Conservation (phyloP, 2,113 vertebrate genomes). For the Astatoreochromis straeleni region DNA sequence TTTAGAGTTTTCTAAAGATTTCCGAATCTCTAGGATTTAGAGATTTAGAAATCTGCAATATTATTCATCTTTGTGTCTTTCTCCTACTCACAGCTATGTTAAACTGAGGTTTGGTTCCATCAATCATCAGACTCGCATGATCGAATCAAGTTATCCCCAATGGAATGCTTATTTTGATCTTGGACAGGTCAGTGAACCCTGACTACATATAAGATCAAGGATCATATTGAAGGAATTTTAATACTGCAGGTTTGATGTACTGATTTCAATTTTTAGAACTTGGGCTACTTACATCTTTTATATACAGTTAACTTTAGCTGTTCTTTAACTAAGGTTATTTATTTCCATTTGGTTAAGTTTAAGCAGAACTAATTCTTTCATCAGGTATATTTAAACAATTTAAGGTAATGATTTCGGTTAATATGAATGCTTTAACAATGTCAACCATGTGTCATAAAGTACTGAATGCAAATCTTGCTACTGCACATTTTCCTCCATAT, state of each 20-base stretch:
- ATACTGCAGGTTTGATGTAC: not conserved
- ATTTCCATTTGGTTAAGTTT: not conserved
- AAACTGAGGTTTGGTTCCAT: not conserved
- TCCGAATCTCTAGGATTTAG: fast-evolving
- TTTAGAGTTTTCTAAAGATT: not conserved
- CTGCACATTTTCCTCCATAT: not conserved
- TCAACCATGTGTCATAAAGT: not conserved
- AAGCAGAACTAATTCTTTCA: not conserved
- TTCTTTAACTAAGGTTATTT: not conserved
- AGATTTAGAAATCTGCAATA: not conserved
- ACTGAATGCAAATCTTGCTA: not conserved
- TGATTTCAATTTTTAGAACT: not conserved
- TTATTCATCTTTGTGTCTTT: not conserved
- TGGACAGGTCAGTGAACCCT: not conserved
- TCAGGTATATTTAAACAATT: not conserved
- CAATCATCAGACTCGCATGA: not conserved
- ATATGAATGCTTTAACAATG: not conserved
- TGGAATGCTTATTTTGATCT: slow-evolving; percentile 17
- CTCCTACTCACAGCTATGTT: not conserved
- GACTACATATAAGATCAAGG: fast-evolving
- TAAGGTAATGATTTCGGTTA: not conserved
- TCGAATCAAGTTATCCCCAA: not conserved
- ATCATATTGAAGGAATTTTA: not conserved
- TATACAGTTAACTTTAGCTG: not conserved
- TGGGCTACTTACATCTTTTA: not conserved